Percentiles rank a stretch among this genome's conserved stretches.
phyloP scores from a whole-genome alignment of 1,140 invertebrate species.

The Bilobella aurantiaca region DNA sequence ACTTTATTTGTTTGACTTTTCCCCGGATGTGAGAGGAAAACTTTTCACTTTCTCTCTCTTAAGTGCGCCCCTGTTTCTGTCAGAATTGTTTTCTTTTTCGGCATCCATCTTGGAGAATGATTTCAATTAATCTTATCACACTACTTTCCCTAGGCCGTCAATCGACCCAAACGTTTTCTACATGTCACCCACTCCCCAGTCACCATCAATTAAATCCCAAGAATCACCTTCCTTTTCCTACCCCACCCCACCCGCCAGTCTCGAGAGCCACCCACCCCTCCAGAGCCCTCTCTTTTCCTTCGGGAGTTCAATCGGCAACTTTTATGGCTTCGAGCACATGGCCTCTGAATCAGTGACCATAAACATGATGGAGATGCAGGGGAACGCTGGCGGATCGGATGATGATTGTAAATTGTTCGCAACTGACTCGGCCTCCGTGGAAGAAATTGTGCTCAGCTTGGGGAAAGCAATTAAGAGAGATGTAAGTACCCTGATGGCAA shows the following conservation, averaged over 20 bases:
- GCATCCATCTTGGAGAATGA: not conserved
- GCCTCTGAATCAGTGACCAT: not conserved
- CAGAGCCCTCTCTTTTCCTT: conserved; percentile 48
- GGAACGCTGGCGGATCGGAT: not conserved
- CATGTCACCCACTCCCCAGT: conserved; percentile 45
- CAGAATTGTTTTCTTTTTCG: conserved; percentile 1
- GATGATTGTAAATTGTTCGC: not conserved
- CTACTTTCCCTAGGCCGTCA: conserved; percentile 19
- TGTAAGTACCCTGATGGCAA: not conserved
- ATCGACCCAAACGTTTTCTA: conserved; percentile 25
- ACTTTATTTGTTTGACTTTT: not conserved
- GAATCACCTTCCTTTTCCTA: conserved; percentile 51
- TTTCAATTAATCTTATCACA: not conserved
- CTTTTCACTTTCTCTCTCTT: conserved; percentile 10
- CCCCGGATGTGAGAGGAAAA: not conserved
- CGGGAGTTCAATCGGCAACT: not conserved
- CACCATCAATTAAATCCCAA: conserved; percentile 40
- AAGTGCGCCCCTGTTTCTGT: not conserved
- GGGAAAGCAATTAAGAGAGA: not conserved
- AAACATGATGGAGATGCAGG: conserved; percentile 1
- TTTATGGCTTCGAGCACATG: not conserved
- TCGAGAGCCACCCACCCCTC: conserved; percentile 49
- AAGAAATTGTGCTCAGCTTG: not conserved
- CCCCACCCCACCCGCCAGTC: conserved; percentile 69
- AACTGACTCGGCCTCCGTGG: not conserved